Conservation (phyloP, 1,140 invertebrate genomes). For the Helicoverpa armigera region DNA sequence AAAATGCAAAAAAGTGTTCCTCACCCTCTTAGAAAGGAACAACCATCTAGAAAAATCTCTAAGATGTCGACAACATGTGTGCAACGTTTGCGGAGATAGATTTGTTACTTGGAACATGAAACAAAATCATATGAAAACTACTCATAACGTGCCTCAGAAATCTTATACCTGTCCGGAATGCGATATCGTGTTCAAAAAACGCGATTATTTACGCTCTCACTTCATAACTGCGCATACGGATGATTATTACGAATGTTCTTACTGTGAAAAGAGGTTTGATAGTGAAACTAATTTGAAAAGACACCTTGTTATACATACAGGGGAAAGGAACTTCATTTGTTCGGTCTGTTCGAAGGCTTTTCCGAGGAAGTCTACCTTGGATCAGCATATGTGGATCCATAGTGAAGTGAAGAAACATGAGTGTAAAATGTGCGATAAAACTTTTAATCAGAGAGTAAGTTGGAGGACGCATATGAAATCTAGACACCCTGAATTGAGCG, state of each 20-base stretch:
- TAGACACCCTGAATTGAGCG: conserved; percentile 50
- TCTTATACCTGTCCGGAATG: conserved; percentile 58
- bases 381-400: conserved; percentile 82
- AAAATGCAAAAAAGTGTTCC: conserved; percentile 50
- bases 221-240: conserved; percentile 60
- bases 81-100: conserved; percentile 53
- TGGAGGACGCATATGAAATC: conserved; percentile 64
- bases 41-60: conserved; percentile 46
- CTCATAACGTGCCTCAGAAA: conserved; percentile 49
- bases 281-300: conserved; percentile 56
- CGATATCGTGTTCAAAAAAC: conserved; percentile 43
- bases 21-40: conserved; percentile 16
- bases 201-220: conserved; percentile 50
- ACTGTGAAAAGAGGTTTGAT: conserved; percentile 55
- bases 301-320: conserved; percentile 82
- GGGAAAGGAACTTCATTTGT: conserved; percentile 83
- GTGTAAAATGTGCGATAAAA: conserved; percentile 87
- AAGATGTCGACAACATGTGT: conserved; percentile 58
- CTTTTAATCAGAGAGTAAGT: conserved; percentile 83
- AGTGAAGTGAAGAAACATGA: conserved; percentile 87
- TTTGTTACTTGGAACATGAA: conserved; percentile 53
- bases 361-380: conserved; percentile 55
- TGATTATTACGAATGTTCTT: conserved; percentile 54
- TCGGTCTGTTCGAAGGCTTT: conserved; percentile 75
- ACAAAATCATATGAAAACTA: conserved; percentile 51